Base-by-base conservation (phyloP, 2,113 vertebrate species). In the Hemiscyllium ocellatum region DNA sequence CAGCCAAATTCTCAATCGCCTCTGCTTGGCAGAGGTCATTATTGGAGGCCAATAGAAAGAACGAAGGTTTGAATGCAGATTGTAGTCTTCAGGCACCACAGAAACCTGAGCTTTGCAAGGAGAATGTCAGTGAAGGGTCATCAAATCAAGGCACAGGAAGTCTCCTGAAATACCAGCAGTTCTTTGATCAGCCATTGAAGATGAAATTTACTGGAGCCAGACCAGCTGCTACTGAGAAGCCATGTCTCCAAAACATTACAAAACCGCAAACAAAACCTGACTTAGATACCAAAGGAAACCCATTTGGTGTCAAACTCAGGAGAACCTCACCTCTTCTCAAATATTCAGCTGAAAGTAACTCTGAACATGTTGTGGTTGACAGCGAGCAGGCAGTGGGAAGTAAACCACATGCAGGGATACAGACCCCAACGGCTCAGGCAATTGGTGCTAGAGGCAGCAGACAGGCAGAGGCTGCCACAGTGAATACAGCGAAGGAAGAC, bases 221-320 rank as follows among this genome's bases (percentile, higher is more conserved):
- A 76, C 37, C 68, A 95, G 47, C 26, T 52, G 19, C 94, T 72
- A 13, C 69, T 50, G 69, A 72, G 24, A 76, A 72, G 8, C 26
- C 93, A 0, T n/a, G 61, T 12, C 85, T n/a, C 26, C 69, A 2
- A 52, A 86, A 26, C 29, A 29, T 76, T 70, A 17, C 17, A 24
- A 96, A 42, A 89, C 91, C 68, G 33, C 93, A 37, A 83, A 37
- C 96, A 0, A 94, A 95, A 6, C 61, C 95, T 0, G 97, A 96
- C 70, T 96, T 96, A 69, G 96, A 96, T 37, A 97, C 96, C 91
- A 91, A 95, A 10, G 97, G 98, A 96, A 98, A 96, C 96, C 97
- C 97, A 0, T 99, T 99, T 96, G 99, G 99, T 76, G 96, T 99
- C n/a, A 97, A 96, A 86, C 97, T 99, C 96, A 98, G 98, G 96